Evolutionary conservation across 2,797 vertebrate species (phyloP), one percentile per base, ranked within the genome.

Genomic region (Synaphobranchus kaupii): DNA sequence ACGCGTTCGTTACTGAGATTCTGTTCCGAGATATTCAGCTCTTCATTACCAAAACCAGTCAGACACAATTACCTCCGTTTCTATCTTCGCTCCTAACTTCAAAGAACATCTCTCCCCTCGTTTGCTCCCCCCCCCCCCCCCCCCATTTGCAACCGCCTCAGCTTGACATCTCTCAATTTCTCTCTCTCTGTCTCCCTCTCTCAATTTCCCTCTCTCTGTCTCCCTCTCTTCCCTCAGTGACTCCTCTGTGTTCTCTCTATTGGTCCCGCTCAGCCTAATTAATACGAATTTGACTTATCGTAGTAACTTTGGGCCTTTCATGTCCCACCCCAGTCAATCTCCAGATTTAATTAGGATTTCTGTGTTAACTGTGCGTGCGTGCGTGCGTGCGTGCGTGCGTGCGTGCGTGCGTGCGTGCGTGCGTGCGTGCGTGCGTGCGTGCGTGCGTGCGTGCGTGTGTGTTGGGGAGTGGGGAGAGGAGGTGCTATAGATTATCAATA

Each of bases 51-150:
- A 68, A n/a, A 78, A 54, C 68, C 71, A 78, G 96, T 98, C 98
- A 98, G 96, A 97, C 95, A 97, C 97, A 97, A 98, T 98, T 98
- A 98, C 96, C 95, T 97, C 96, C 94, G 94, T 94, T 96, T 94
- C 95, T 94, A 90, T 93, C 92, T 94, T 94, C 94, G 93, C 93
- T 48, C 71, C n/a, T 78, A 76, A 98, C 97, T 98, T 99, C 98
- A 99, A 99, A 99, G 97, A 96, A 95, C 92, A 92, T 94, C 94
- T 94, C 92, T 90, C 93, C 50, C 48, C 60, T 63, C 22, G 9
- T 68, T 68, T 63, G 84, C 56, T 63, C 66, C 39, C 20, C 94
- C 95, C 88, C 94, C 95, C 93, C 93, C 73, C 84, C 83, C 68
- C 96, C n/a, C 39, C 39, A 1, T 39, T 93, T 94, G 96, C 93